Base-by-base conservation (phyloP, 2,888 invertebrate species). In the Leucoma salicis region DNA sequence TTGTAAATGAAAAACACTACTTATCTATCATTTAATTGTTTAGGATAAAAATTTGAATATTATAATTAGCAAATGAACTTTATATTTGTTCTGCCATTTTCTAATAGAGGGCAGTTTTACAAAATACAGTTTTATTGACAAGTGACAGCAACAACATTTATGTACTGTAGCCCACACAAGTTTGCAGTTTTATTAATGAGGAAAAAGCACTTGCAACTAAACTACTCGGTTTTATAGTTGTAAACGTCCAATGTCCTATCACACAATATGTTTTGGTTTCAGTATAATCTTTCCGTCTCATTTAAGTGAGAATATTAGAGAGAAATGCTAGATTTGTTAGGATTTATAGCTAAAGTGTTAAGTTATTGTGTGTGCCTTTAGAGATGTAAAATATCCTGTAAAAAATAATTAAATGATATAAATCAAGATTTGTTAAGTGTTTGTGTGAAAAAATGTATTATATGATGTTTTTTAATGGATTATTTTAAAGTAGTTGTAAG, bases 341-440 rank as follows among this genome's bases (percentile, higher is more conserved):
- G 37, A 46, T 53, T 49, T 40, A 8, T 29, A 37, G 18, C 11
- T 29, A 21, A 11, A 13, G 15, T 14, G 37, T 33, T 43, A 8
- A n/a, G n/a, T n/a, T 46, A 43, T 60, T 47, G 48, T 46, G 40
- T 52, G 60, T 60, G 63, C 59, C 56, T 58, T 42, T 4, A 31
- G 18, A 33, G 16, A 7, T 33, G 16, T 39, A 29, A 39, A 31
- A 46, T 39, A 12, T 12, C 14, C 12, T 29, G 21, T 11, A n/a
- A 53, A 39, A 36, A 21, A 57, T 44, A 8, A 35, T 34, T 31
- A 12, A 14, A 12, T 11, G 2, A 12, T 15, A 3, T 31, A 31
- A 14, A 35, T 18, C 12, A 31, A 11, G 14, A 10, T 18, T 14
- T 25, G 16, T 31, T 11, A 14, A 3, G 12, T 31, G n/a, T n/a